Evolutionary conservation across 92 coral and sea anemone species (phyloP).

Genomic region (Diadumene lineata): DNA sequence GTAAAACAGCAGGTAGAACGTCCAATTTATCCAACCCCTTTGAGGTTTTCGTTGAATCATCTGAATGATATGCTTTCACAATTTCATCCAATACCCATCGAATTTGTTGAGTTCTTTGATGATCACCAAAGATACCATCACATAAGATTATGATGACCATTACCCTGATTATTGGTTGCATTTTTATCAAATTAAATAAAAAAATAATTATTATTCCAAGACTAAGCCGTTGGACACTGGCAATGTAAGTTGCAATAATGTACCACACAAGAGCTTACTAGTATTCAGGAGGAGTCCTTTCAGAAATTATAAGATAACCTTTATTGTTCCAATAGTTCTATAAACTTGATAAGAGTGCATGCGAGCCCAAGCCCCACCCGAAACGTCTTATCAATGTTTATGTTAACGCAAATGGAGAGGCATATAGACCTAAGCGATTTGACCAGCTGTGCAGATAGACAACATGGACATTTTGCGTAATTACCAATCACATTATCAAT

Average conservation of each 20-base stretch:
- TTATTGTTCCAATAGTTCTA: neutral
- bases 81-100: neutral
- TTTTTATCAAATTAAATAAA: no score
- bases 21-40: neutral
- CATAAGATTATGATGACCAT: no score
- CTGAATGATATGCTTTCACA: neutral
- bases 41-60: neutral
- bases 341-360: neutral
- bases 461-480: neutral
- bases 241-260: neutral
- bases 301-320: neutral
- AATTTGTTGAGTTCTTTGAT: neutral
- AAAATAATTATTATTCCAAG: no score
- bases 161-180: no score
- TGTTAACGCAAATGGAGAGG: neutral
- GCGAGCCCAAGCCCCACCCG: neutral
- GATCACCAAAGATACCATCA: neutral
- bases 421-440: no score
- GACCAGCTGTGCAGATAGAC: neutral
- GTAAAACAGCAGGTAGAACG: no score
- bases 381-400: slow-evolving; percentile 10
- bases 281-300: neutral
- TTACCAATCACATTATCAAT: neutral
- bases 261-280: neutral
- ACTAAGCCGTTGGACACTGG: no score